Evolutionary conservation across 2,113 vertebrate genomes (phyloP), one percentile per base, ranked within the genome.

Genomic region (Calyptomena viridis): DNA sequence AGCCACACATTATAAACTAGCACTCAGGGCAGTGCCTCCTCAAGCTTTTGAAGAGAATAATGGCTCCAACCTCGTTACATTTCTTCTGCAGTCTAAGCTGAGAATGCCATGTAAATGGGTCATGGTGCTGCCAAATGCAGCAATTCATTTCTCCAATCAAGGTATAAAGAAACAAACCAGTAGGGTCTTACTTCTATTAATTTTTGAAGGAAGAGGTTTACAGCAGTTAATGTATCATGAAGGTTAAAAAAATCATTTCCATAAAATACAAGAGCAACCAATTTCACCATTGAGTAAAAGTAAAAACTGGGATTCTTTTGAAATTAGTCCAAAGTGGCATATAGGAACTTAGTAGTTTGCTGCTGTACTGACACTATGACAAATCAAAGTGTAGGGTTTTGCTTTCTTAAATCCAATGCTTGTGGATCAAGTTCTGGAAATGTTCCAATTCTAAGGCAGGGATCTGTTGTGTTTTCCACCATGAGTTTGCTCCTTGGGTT

Each of bases 181-280:
- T 97, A 97, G 97, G 97, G 98, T 97, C 96, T 98, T 96, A 97
- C 95, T 97, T 98, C 96, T 98, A 98, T 97, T 98, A 96, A 98
- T 95, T 98, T 98, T 98, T 49, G 93, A 97, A 97, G 96, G 95
- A 97, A 96, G 97, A 98, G 97, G 97, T 98, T 98, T 97, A 98
- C 98, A 99, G 98, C 98, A 99, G 98, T 99, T 99, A 98, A 98
- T 99, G 99, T 99, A 99, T 99, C 99, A 99, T 99, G 99, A 98
- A 99, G 99, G 98, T 99, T 99, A 98, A 98, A 98, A 98, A 99
- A 99, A 99, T 99, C 98, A 98, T 99, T 98, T 98, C 98, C 99
- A 99, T 99, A 99, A 99, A 99, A 99, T 99, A 99, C 99, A 99
- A 99, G 98, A 98, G 98, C 98, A 99, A 99, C 98, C 98, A 98